phyloP scores from a whole-genome alignment of 2,888 invertebrate genomes.

The Tachina lurida region DNA sequence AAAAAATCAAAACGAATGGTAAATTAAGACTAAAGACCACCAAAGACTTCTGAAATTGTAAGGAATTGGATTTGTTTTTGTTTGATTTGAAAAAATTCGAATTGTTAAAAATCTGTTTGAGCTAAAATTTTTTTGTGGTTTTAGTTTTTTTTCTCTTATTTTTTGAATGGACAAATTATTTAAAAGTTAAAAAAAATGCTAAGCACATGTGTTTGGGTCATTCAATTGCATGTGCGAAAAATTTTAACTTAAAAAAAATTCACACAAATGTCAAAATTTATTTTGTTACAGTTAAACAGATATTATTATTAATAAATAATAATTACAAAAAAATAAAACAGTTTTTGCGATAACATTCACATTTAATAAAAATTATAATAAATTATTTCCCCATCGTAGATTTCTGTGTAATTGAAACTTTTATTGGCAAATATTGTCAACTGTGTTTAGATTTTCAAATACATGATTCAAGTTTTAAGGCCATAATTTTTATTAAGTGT shows the following conservation, averaged over 20 bases:
- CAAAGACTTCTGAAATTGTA: slow-evolving; percentile 35
- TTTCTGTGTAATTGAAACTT: slow-evolving; percentile 7
- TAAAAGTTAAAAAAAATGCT: slow-evolving; percentile 3
- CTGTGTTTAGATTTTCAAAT: slow-evolving; percentile 23
- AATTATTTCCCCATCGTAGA: slow-evolving; percentile 32
- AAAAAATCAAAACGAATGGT: slow-evolving; percentile 43
- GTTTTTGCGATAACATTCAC: not conserved
- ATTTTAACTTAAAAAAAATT: slow-evolving; percentile 37
- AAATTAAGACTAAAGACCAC: slow-evolving; percentile 38
- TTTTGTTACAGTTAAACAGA: slow-evolving; percentile 19
- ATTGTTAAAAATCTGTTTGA: too few relatives aligned
- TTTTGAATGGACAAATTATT: slow-evolving; percentile 30
- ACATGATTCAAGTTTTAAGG: slow-evolving; percentile 32
- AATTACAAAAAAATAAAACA: not conserved
- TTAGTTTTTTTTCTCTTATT: not conserved
- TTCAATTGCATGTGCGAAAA: not conserved
- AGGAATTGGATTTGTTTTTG: slow-evolving; percentile 14
- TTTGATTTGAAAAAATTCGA: not conserved
- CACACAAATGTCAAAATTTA: slow-evolving; percentile 36
- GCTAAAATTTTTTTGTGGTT: slow-evolving; percentile 48
- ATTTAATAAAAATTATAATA: slow-evolving; percentile 3
- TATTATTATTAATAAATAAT: slow-evolving; percentile 16
- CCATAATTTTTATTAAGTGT: slow-evolving; percentile 18
- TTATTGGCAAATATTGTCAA: slow-evolving; percentile 44
- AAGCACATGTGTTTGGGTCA: slow-evolving; percentile 26